A percentile compares a stretch with the other conserved stretches of the same genome.
phyloP scores from a whole-genome alignment of 23 tunicate genomes.

The Corella eumyota region DNA sequence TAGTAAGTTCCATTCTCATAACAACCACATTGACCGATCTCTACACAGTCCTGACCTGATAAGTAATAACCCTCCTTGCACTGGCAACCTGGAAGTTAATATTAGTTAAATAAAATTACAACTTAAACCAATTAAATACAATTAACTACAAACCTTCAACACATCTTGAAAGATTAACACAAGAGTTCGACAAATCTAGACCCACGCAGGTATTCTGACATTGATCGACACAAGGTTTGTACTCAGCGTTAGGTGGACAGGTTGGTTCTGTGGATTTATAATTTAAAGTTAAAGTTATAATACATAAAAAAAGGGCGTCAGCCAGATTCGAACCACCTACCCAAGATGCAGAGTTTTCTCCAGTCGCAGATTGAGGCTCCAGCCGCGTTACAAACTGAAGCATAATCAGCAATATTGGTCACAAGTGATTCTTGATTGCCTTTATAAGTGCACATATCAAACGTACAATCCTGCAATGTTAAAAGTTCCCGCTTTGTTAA shows the following conservation, averaged over 20 bases:
- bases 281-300: neutral
- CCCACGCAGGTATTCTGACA: conserved; percentile 29
- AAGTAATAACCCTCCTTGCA: conserved; percentile 16
- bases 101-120: neutral
- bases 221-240: conserved; percentile 26
- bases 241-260: conserved; percentile 30
- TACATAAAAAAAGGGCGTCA: neutral
- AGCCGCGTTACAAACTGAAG: conserved; percentile 13
- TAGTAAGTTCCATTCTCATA: conserved; percentile 15
- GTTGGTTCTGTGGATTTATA: conserved; percentile 5
- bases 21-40: conserved; percentile 26
- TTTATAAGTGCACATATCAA: conserved; percentile 29
- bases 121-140: neutral
- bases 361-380: conserved; percentile 33
- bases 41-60: conserved; percentile 21
- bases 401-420: conserved; percentile 19
- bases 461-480: conserved; percentile 27
- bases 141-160: conserved; percentile 15
- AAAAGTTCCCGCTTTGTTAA: neutral
- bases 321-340: too few species aligned
- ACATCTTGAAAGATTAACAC: conserved; percentile 19
- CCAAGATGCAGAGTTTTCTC: conserved; percentile 18
- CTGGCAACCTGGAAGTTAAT: conserved; percentile 14
- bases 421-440: conserved; percentile 26
- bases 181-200: conserved; percentile 2